Conservation (phyloP, 35 echinoderm and acorn worm genomes). For the Ophioderma brevispina region DNA sequence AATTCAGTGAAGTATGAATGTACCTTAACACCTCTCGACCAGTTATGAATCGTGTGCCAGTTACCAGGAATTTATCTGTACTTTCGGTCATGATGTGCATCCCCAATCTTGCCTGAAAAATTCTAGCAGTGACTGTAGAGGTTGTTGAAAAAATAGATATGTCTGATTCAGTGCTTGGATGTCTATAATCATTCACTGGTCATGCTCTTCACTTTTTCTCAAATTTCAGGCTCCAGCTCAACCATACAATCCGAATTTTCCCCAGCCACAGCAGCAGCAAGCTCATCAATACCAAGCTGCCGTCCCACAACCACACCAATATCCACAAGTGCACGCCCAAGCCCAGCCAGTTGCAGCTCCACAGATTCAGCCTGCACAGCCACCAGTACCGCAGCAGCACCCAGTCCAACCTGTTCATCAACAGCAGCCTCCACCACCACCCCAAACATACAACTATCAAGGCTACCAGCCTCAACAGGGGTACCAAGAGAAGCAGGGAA, state of each 20-base stretch:
- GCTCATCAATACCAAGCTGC: neutral
- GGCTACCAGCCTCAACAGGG: neutral
- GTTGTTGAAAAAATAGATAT: too few species aligned
- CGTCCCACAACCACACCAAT: neutral
- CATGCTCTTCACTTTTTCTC: too few species aligned
- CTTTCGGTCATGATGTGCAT: too few species aligned
- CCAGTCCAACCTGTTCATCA: constrained; percentile 17
- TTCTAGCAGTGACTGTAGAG: too few species aligned
- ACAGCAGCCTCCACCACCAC: constrained; percentile 27
- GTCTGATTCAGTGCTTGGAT: too few species aligned
- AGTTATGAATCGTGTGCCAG: too few species aligned
- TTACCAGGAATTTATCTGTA: too few species aligned
- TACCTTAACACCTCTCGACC: too few species aligned
- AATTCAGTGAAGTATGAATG: too few species aligned
- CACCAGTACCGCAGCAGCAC: neutral
- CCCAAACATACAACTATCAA: neutral
- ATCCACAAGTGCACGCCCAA: constrained; percentile 2
- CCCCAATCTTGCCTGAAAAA: too few species aligned
- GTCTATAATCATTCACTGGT: too few species aligned
- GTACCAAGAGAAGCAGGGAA: constrained; percentile 16
- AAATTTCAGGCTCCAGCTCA: neutral
- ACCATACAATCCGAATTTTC: neutral
- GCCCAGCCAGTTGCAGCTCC: constrained; percentile 12
- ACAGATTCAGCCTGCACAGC: neutral
- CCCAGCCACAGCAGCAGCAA: neutral